These are phyloP conservation scores for Semibalanus balanoides DNA, from an alignment of 1,140 invertebrate genomes.

Conservation along the genomic window DNA sequence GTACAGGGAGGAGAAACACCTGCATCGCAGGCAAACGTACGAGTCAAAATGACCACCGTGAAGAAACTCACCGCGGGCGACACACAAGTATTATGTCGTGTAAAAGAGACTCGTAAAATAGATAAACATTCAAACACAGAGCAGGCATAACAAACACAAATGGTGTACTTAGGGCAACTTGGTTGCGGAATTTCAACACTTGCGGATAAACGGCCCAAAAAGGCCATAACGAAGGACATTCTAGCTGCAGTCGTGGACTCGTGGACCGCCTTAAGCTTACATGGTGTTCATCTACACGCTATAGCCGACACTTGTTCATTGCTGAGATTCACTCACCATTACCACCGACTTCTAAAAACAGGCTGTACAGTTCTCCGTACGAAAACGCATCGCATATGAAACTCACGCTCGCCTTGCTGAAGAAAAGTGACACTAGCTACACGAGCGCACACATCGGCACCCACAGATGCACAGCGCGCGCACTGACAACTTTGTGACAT, in stretches of 20 bases:
- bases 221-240: not conserved
- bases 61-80: not conserved
- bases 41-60: no score
- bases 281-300: not conserved
- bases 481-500: not conserved
- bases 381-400: not conserved
- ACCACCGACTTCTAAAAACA: not conserved
- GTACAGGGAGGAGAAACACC: no score
- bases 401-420: no score
- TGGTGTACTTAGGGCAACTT: slow-evolving; percentile 23
- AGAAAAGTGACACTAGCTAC: no score
- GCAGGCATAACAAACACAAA: not conserved
- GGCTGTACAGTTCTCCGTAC: not conserved
- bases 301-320: not conserved
- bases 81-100: not conserved
- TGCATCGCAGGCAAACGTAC: no score
- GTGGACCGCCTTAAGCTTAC: not conserved
- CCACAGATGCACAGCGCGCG: no score
- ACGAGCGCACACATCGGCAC: no score
- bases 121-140: not conserved
- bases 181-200: slow-evolving; percentile 27
- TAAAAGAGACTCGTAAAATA: not conserved
- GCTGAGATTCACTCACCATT: not conserved
- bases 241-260: not conserved
- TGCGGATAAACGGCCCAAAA: slow-evolving; percentile 19